Percentiles rank a stretch among this genome's conserved stretches.
phyloP scores from a whole-genome alignment of 2,797 vertebrate species.

The Tragopan temminckii region DNA sequence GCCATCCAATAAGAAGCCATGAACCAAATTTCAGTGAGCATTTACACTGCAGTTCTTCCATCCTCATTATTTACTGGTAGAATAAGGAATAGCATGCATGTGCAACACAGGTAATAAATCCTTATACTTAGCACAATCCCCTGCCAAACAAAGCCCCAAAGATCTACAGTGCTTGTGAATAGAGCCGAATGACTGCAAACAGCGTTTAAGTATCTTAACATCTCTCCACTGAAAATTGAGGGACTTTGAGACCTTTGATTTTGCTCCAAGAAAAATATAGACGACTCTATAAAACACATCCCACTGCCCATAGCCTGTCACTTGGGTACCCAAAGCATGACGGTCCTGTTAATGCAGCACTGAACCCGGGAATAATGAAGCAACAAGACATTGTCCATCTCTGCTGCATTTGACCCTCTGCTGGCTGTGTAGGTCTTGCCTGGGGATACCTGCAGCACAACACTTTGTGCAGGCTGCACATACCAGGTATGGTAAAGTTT shows the following conservation, averaged over 20 bases:
- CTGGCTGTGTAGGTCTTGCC: not conserved
- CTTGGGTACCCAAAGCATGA: not conserved
- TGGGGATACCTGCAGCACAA: not conserved
- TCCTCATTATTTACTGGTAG: constrained; percentile 36
- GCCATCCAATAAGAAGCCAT: not conserved
- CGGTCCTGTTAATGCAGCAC: not conserved
- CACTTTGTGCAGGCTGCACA: not conserved
- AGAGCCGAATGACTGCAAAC: not conserved
- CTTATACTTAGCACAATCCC: not conserved
- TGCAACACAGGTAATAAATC: constrained; percentile 12
- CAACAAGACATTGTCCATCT: not conserved
- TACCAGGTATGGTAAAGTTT: not conserved
- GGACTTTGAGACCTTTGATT: not conserved
- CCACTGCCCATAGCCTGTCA: not conserved
- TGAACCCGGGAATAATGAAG: not conserved
- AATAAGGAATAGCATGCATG: not conserved
- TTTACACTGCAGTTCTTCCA: not conserved
- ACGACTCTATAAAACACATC: not conserved
- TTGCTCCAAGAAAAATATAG: not conserved
- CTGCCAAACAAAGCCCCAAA: constrained; percentile 7
- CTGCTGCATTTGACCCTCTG: not conserved
- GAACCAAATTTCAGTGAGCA: not conserved
- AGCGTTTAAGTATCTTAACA: not conserved
- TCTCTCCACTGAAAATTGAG: not conserved
- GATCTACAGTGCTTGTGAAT: not conserved